Base-by-base conservation (phyloP, 2,113 vertebrate species). In the Thamnaconus septentrionalis region DNA sequence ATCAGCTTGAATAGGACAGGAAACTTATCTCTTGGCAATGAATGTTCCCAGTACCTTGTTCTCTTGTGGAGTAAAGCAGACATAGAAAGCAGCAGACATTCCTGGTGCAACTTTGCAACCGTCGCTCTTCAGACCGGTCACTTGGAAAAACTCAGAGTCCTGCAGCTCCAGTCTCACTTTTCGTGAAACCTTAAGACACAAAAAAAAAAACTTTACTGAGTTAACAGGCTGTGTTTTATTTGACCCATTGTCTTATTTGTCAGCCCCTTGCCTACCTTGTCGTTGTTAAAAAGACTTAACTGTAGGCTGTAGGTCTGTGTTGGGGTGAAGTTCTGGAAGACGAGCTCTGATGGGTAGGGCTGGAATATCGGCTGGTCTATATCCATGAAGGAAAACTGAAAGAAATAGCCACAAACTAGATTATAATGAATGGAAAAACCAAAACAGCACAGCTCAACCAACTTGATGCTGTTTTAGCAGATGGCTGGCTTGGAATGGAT, bases 271-370 rank as follows among this genome's bases (percentile, higher is more conserved):
- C 41, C 53, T 4, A 53, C 94, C 91, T 79, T 92, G 89, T 95
- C 92, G 0, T 83, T 94, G 91, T 94, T 98, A 72, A 92, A 87
- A 59, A 98, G 86, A 41, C 86, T 50, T 54, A 97, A 71, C 0
- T 89, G 90, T 43, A 94, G 87, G 69, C 91, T 87, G 7, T 91
- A 94, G 45, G 91, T 91, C 83, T 94, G 79, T 4, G 60, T 87
- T 41, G 93, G 89, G 57, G 53, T 41, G 1, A 91, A 95, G 79
- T 88, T 95, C 89, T 95, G 92, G 80, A 98, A 96, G 11, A 95
- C 62, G 64, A 96, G 83, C 86, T 96, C 92, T 5, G 94, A 92
- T 0, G 95, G 95, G 75, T 89, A 94, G 0, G 94, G 91, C 82
- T 95, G 94, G 73, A 96, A 94, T 59, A 94, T 73, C 4, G 90